Evolutionary conservation across 2,888 invertebrate species (phyloP), one percentile per base, ranked within the genome.

Genomic region (Pristionchus entomophagus): DNA sequence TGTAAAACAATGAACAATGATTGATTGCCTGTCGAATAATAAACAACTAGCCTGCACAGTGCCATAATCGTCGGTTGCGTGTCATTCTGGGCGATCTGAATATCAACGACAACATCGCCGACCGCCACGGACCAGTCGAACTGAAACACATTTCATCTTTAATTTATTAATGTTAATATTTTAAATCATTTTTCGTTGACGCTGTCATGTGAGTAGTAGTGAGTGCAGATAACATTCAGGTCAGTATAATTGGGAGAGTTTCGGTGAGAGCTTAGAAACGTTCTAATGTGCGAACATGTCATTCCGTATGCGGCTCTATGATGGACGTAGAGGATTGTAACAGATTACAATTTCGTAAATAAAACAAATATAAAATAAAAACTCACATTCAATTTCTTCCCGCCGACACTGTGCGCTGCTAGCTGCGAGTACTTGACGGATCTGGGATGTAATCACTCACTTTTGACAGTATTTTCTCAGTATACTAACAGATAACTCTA

Each of bases 101-200:
- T 84, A 35, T 87, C 84, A 0, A 90, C 81, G 2, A 89, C 88
- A 14, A 83, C 85, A 78, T 90, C 90, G 10, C 90, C 90, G 0
- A 89, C 83, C 29, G 88, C 88, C 62, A 89, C 88, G 0, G 86
- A 51, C 89, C 89, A 90, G 62, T 90, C 90, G 56, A 87, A 88
- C 90, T 90, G 84, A 32, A 88, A 86, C 12, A 29, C 41, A 51
- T 51, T 10, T 22, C 65, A 59, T 38, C 56, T 51, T 81, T 38
- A 85, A 81, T 49, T 49, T 59, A 26, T 6, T 8, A 14, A 22
- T 59, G 5, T 69, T 17, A 77, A 5, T 29, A 12, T 26, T 41
- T 77, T 41, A n/a, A n/a, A n/a, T n/a, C n/a, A n/a, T n/a, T n/a
- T n/a, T n/a, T n/a, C n/a, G n/a, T n/a, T n/a, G n/a, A n/a, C n/a